Conservation (phyloP, 2,888 invertebrate genomes). For the Pristionchus maxplancki region DNA sequence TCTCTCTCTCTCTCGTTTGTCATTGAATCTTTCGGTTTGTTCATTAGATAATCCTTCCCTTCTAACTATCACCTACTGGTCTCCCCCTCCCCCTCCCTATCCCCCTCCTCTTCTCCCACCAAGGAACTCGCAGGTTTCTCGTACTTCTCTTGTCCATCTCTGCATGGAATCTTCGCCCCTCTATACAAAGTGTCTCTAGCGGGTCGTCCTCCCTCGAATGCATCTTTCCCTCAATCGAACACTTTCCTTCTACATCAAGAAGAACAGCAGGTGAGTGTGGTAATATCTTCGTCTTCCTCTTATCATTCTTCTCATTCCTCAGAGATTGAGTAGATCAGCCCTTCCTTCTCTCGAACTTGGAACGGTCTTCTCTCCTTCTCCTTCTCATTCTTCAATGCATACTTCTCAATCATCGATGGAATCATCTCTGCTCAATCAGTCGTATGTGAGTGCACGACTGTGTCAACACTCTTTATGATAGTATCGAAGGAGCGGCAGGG, state of each 20-base stretch:
- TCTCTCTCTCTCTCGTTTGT: constrained; percentile 20
- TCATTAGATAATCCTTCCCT: constrained; percentile 19
- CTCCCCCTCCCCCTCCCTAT: background rate
- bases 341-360: constrained; percentile 38
- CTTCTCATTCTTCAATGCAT: constrained; percentile 27
- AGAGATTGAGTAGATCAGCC: constrained; percentile 43
- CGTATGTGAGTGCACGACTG: constrained; percentile 37
- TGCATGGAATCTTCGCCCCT: constrained; percentile 84
- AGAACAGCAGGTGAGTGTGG: constrained; percentile 15
- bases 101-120: constrained; percentile 31
- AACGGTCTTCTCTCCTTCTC: background rate
- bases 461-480: constrained; percentile 28
- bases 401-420: constrained; percentile 12
- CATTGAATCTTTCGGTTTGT: constrained; percentile 31
- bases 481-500: background rate
- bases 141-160: constrained; percentile 83
- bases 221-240: constrained; percentile 21
- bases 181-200: constrained; percentile 73
- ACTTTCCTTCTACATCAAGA: constrained; percentile 30
- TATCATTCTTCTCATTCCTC: background rate
- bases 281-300: background rate
- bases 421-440: constrained; percentile 44
- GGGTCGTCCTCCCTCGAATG: background rate
- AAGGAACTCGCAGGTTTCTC: constrained; percentile 79
- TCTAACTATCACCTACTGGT: background rate